Evolutionary conservation across 2,888 invertebrate genomes (phyloP).

Genomic region (Allophyes oxyacanthae): DNA sequence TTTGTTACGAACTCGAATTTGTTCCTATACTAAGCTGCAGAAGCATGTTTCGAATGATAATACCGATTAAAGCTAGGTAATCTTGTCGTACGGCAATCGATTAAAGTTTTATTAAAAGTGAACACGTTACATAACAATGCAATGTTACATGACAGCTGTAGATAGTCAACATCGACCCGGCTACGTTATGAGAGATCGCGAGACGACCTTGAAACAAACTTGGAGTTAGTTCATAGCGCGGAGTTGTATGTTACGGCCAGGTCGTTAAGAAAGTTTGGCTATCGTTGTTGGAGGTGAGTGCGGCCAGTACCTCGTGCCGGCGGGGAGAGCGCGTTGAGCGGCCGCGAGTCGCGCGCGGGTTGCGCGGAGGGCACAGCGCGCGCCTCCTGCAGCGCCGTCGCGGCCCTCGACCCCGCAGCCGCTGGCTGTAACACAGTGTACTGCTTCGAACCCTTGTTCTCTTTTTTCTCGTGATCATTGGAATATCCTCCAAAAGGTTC

Average conservation of each 20-base stretch:
- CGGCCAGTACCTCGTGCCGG: constrained; percentile 92
- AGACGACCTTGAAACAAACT: constrained; percentile 86
- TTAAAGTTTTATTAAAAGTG: constrained; percentile 48
- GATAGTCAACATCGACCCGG: constrained; percentile 65
- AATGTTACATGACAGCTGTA: constrained; percentile 60
- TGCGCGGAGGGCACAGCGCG: constrained; percentile 87
- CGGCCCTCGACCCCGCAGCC: constrained; percentile 94
- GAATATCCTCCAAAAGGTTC: constrained; percentile 94
- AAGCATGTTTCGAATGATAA: constrained; percentile 59
- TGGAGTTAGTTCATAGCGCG: constrained; percentile 80
- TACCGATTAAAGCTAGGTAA: constrained; percentile 49
- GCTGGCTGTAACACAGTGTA: constrained; percentile 96
- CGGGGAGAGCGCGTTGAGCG: constrained; percentile 91
- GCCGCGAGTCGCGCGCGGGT: constrained; percentile 85
- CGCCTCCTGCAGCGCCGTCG: constrained; percentile 94
- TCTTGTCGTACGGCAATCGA: constrained; percentile 22
- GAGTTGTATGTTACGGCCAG: constrained; percentile 81
- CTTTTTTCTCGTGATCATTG: constrained; percentile 83
- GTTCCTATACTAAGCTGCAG: constrained; percentile 47
- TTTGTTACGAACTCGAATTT: constrained; percentile 54
- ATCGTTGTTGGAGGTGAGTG: constrained; percentile 73
- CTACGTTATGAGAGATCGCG: constrained; percentile 72
- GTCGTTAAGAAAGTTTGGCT: constrained; percentile 86
- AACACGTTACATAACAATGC: constrained; percentile 48
- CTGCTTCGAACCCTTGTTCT: constrained; percentile 91